phyloP scores from a whole-genome alignment of 2,888 invertebrate genomes.

The Phalera bucephala region DNA sequence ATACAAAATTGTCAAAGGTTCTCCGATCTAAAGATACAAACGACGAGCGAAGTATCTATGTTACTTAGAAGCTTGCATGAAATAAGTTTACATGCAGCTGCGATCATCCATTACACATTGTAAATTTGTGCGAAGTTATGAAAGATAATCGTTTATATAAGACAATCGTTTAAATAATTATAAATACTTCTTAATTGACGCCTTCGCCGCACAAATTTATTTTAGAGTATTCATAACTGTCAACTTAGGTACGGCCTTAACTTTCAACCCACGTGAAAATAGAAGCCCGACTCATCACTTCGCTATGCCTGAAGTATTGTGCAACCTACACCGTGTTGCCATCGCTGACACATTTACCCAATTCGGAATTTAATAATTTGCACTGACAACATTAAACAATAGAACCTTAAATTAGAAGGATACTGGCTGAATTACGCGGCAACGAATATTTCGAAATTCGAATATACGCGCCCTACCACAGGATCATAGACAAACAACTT shows the following conservation, averaged over 20 bases:
- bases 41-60: constrained; percentile 7
- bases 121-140: constrained; percentile 49
- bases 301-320: constrained; percentile 59
- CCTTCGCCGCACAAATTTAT: constrained; percentile 46
- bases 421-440: constrained; percentile 47
- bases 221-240: constrained; percentile 65
- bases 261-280: constrained; percentile 63
- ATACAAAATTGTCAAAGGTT: constrained; percentile 3
- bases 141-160: constrained; percentile 43
- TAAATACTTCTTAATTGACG: constrained; percentile 44
- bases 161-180: too few species aligned
- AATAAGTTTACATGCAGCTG: constrained; percentile 48
- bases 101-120: constrained; percentile 46
- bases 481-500: not conserved
- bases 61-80: constrained; percentile 34
- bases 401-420: constrained; percentile 65
- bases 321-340: constrained; percentile 57
- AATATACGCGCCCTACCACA: not conserved
- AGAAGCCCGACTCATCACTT: constrained; percentile 60
- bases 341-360: constrained; percentile 69
- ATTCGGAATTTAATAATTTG: constrained; percentile 67
- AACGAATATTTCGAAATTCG: constrained; percentile 50
- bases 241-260: constrained; percentile 67
- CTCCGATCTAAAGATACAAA: constrained; percentile 13
- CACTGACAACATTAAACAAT: constrained; percentile 65